Evolutionary conservation across 53 echinoderm and acorn worm genomes (phyloP).

Genomic region (Apostichopus leukothele): DNA sequence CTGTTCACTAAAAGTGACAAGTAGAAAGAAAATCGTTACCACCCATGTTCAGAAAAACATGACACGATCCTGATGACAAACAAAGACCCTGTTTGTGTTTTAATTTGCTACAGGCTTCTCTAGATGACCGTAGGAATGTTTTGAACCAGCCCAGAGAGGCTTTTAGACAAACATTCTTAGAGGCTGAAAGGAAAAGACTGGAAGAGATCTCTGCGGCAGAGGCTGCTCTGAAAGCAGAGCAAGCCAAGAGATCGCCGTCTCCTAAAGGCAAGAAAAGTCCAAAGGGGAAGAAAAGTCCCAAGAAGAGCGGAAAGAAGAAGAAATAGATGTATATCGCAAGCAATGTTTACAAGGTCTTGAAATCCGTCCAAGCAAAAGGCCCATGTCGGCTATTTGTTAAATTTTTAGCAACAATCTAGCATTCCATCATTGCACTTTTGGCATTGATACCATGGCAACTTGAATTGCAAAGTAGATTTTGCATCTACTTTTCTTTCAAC

Average conservation of each 20-base stretch:
- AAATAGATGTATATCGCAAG: slow-evolving; percentile 43
- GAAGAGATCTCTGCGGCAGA: slow-evolving; percentile 93
- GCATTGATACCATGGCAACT: no score
- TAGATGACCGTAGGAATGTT: slow-evolving; percentile 67
- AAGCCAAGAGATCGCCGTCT: slow-evolving; percentile 81
- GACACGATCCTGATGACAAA: no score
- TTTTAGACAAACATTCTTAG: slow-evolving; percentile 93
- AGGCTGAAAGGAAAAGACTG: slow-evolving; percentile 88
- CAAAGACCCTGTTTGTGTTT: neutral
- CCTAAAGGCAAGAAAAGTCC: slow-evolving; percentile 96
- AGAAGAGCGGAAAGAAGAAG: slow-evolving; percentile 84
- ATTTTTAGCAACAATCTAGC: no score
- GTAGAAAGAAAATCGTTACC: no score
- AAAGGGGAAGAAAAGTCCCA: slow-evolving; percentile 96
- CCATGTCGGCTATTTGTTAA: no score
- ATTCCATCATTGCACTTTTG: no score
- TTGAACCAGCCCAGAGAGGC: slow-evolving; percentile 91
- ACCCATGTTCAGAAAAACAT: no score
- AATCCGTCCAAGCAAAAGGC: no score
- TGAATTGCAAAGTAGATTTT: no score
- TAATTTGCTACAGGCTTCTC: slow-evolving; percentile 51
- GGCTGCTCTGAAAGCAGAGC: slow-evolving; percentile 91
- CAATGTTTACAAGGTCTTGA: no score
- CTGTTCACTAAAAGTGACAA: no score
- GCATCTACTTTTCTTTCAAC: no score